These are phyloP conservation scores for Crossoptilon crossoptilon DNA, from an alignment of 2,797 vertebrate species.

Conservation along the genomic window DNA sequence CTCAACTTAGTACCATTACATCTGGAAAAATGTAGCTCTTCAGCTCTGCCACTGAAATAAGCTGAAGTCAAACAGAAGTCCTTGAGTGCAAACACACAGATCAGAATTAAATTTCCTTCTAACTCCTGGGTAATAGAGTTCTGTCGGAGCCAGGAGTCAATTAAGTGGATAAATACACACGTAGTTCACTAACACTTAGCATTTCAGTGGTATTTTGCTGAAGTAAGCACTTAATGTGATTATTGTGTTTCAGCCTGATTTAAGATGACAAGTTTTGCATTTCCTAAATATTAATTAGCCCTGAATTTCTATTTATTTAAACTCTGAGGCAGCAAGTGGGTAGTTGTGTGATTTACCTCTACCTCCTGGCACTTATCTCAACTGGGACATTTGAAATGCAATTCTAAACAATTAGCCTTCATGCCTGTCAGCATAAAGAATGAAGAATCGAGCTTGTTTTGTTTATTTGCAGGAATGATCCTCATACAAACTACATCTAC, in stretches of 20 bases:
- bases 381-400: constrained; percentile 41
- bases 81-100: constrained; percentile 66
- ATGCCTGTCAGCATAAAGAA: constrained; percentile 60
- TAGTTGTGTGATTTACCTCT: constrained; percentile 72
- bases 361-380: constrained; percentile 71
- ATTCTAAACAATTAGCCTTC: constrained; percentile 74
- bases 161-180: constrained; percentile 75
- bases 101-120: constrained; percentile 72
- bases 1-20: not conserved
- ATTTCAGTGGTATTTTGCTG: constrained; percentile 71
- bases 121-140: constrained; percentile 74
- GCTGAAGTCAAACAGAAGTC: constrained; percentile 57
- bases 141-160: constrained; percentile 74
- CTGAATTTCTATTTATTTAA: constrained; percentile 65
- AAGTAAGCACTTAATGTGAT: constrained; percentile 77
- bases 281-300: constrained; percentile 82
- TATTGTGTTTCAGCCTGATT: constrained; percentile 80
- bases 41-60: constrained; percentile 17
- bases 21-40: not conserved
- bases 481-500: constrained; percentile 23
- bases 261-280: constrained; percentile 78
- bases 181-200: constrained; percentile 49
- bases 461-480: constrained; percentile 42
- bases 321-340: constrained; percentile 60
- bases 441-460: constrained; percentile 18